Conservation (phyloP, 2,797 vertebrate genomes). For the Pteronotus mesoamericanus region DNA sequence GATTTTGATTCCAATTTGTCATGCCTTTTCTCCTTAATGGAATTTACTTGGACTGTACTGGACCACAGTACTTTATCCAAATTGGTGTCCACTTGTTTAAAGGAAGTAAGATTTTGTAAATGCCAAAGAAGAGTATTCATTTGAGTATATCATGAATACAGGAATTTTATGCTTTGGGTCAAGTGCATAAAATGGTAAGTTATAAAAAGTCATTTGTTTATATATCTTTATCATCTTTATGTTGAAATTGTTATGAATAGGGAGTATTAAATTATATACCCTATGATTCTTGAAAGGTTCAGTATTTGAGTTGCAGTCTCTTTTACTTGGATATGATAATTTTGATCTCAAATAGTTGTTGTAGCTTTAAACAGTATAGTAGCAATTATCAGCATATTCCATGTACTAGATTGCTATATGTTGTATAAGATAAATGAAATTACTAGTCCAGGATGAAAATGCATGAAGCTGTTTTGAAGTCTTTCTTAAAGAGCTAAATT, state of each 20-base stretch:
- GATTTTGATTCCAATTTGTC: constrained; percentile 56
- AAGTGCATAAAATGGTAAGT: neutral
- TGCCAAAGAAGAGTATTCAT: neutral
- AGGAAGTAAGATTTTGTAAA: neutral
- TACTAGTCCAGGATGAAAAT: neutral
- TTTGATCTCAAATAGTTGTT: constrained; percentile 73
- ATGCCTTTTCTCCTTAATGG: constrained; percentile 63
- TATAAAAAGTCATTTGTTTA: constrained; percentile 24
- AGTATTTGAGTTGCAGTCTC: constrained; percentile 65
- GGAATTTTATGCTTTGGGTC: neutral
- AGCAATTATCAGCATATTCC: neutral
- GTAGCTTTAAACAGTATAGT: constrained; percentile 68
- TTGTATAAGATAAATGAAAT: neutral
- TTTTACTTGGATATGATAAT: constrained; percentile 50
- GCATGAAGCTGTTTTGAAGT: neutral
- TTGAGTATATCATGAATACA: constrained; percentile 18
- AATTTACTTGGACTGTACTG: constrained; percentile 70
- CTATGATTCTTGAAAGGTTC: constrained; percentile 61
- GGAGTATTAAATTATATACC: constrained; percentile 38
- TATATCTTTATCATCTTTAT: constrained; percentile 39
- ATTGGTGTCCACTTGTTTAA: constrained; percentile 38
- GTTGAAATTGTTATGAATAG: constrained; percentile 47
- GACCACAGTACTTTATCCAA: constrained; percentile 74
- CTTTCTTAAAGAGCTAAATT: neutral
- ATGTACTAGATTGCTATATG: neutral